These are phyloP conservation scores for Diorhabda elongata DNA, from an alignment of 1,140 invertebrate species.

Conservation along the genomic window DNA sequence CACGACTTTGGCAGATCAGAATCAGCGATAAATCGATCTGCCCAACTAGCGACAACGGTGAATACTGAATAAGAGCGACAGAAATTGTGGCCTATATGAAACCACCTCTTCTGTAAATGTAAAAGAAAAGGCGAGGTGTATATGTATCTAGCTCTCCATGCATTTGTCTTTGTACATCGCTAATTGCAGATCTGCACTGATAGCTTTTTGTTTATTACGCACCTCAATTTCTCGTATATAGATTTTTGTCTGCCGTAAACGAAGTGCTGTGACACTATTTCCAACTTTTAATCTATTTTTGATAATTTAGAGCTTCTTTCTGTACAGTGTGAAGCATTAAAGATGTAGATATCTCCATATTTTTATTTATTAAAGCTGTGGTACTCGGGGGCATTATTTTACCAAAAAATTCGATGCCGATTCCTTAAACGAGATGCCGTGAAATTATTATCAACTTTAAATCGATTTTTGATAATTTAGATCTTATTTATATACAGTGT, in stretches of 20 bases:
- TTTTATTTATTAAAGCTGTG: no score
- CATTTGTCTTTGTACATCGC: constrained; percentile 10
- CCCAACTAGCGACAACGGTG: constrained; percentile 3
- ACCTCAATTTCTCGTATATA: background rate
- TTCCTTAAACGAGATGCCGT: no score
- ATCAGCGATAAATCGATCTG: constrained; percentile 7
- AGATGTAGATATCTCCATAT: no score
- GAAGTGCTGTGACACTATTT: background rate
- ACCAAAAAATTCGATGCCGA: no score
- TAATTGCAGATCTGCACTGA: constrained; percentile 13
- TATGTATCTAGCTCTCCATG: background rate
- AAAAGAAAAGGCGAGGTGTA: constrained; percentile 7
- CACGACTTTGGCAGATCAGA: constrained; percentile 13
- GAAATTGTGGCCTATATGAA: constrained; percentile 15
- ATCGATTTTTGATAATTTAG: no score
- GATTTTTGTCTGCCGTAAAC: background rate
- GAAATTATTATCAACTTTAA: no score
- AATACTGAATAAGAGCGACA: constrained; percentile 8
- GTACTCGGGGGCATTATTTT: no score
- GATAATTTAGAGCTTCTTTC: no score
- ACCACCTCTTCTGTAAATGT: constrained; percentile 13
- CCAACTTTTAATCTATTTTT: background rate
- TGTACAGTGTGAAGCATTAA: no score
- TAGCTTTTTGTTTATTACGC: constrained; percentile 10
- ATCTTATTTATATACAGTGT: no score